phyloP scores from a whole-genome alignment of 2,113 vertebrate species.

The Gallinago jamesoni region DNA sequence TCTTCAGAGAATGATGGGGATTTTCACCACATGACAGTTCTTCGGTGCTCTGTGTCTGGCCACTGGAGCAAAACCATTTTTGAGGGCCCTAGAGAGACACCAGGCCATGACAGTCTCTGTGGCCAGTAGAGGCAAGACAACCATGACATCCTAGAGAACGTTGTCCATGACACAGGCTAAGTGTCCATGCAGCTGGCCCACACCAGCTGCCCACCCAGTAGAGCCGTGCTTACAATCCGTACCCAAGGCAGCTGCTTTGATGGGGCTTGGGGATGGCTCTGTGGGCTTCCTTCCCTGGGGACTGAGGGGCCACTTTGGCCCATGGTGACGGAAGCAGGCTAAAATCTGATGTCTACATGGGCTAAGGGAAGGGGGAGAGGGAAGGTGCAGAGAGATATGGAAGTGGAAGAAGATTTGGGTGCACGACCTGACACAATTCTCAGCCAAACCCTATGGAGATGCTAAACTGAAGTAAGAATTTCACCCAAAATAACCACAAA shows the following conservation, averaged over 20 bases:
- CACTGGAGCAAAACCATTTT: neutral
- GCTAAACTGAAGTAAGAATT: neutral
- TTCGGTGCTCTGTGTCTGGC: accelerated
- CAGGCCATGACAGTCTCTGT: neutral
- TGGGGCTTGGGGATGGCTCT: neutral
- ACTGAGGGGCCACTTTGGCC: accelerated
- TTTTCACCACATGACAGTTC: neutral
- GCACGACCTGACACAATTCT: neutral
- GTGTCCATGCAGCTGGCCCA: neutral
- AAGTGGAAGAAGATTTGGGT: accelerated
- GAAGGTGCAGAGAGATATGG: neutral
- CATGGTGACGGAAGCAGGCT: neutral
- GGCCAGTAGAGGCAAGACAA: neutral
- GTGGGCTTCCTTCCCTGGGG: neutral
- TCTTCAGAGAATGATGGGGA: accelerated
- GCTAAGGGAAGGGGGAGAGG: neutral
- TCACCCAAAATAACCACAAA: neutral
- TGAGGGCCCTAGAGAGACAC: neutral
- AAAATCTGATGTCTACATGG: neutral
- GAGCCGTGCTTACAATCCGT: accelerated
- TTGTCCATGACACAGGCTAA: neutral
- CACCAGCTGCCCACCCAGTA: neutral
- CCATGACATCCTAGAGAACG: too few relatives aligned
- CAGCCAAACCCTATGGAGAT: neutral
- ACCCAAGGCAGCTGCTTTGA: neutral